Evolutionary conservation across 1,140 invertebrate species (phyloP).

Genomic region (Paraescarpia echinospica): DNA sequence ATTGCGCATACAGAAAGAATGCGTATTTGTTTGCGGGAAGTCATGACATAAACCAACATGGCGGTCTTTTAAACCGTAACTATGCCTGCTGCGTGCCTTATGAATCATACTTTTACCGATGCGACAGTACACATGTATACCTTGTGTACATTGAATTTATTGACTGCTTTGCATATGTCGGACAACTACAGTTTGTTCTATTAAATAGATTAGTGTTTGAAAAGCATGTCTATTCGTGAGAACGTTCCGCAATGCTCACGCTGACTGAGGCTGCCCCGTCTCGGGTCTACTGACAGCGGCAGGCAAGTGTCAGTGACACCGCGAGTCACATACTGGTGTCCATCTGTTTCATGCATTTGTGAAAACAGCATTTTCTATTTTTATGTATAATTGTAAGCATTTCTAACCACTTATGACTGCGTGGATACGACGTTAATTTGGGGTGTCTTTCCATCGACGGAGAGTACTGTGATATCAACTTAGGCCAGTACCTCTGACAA

Average conservation of each 20-base stretch:
- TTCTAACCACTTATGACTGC: neutral
- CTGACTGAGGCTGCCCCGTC: neutral
- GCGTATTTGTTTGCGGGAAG: neutral
- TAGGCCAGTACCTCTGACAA: no score
- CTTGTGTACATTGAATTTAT: neutral
- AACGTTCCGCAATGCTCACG: neutral
- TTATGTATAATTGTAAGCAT: neutral
- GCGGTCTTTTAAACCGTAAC: conserved; percentile 4
- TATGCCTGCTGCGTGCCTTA: neutral
- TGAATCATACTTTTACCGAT: neutral
- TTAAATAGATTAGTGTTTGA: neutral
- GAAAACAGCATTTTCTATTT: neutral
- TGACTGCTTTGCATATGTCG: neutral
- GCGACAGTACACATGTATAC: neutral
- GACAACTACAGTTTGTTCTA: neutral
- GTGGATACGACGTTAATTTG: neutral
- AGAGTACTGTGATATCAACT: no score
- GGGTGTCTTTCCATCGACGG: neutral
- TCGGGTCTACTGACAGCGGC: neutral
- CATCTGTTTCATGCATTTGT: neutral
- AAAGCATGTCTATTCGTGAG: neutral
- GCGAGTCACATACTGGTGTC: neutral
- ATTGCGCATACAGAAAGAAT: neutral
- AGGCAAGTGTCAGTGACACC: neutral
- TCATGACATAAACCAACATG: neutral